A percentile compares a stretch with the other conserved stretches of the same genome.
Conservation (phyloP, 35 echinoderm and acorn worm genomes). For the Nesometra sesokonis region DNA sequence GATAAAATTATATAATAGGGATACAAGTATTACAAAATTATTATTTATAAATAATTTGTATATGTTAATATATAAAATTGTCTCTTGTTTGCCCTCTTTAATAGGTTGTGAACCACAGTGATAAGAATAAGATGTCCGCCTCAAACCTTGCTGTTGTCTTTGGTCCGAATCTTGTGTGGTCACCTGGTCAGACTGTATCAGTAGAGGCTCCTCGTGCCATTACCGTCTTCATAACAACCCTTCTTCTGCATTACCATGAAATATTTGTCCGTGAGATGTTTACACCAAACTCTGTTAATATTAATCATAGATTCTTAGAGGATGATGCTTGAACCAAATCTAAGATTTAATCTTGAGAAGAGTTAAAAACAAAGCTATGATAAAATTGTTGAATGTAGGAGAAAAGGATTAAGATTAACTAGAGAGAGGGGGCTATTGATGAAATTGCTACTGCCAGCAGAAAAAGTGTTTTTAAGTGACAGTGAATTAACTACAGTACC, state of each 20-base stretch:
- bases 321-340: background rate
- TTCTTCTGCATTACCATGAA: background rate
- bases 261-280: background rate
- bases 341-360: no score
- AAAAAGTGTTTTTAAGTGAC: no score
- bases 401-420: no score
- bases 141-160: background rate
- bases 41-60: no score
- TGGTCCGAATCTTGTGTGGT: conserved; percentile 15
- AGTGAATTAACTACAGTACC: no score
- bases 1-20: no score
- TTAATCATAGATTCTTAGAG: background rate
- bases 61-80: no score
- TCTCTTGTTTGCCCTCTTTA: background rate
- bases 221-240: background rate
- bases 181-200: background rate
- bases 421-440: no score
- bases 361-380: no score
- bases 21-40: no score
- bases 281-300: background rate
- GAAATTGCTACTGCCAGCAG: no score
- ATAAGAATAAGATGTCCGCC: conserved; percentile 2
- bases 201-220: background rate
- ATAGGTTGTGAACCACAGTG: background rate
- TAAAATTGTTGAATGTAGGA: no score